Percentiles rank a stretch among this genome's conserved stretches.
These are phyloP conservation scores for Peromyscus eremicus DNA, from an alignment of 2,797 vertebrate genomes.

Conservation along the genomic window DNA sequence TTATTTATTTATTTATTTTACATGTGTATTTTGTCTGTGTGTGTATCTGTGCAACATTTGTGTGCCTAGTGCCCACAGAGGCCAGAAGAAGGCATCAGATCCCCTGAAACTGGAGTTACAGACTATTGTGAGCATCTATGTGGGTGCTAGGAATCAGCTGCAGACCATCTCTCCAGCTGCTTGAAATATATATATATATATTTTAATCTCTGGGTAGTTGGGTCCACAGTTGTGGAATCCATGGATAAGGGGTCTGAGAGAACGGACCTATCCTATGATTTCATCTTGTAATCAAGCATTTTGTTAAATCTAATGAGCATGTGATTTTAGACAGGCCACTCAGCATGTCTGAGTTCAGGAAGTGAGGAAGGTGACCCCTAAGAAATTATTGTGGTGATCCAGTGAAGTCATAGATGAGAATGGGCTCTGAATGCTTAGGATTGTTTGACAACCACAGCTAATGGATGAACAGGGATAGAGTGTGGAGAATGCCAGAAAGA, in stretches of 20 bases:
- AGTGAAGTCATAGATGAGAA: neutral
- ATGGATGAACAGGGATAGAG: neutral
- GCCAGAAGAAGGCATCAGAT: neutral
- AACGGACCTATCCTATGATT: neutral
- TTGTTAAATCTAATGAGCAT: slow-evolving; percentile 23
- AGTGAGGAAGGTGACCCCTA: neutral
- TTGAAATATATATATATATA: neutral
- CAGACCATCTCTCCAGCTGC: too few species aligned
- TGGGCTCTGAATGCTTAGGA: neutral
- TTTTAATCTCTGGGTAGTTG: neutral
- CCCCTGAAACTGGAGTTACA: neutral
- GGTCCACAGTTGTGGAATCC: neutral
- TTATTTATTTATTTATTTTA: neutral
- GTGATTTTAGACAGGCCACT: slow-evolving; percentile 38
- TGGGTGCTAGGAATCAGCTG: neutral
- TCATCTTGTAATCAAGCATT: neutral
- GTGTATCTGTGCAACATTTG: neutral
- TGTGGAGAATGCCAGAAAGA: neutral
- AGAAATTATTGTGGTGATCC: neutral
- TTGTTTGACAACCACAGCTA: neutral
- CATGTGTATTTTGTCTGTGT: neutral
- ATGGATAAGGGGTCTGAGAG: neutral
- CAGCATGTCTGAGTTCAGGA: slow-evolving; percentile 37
- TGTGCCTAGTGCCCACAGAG: neutral
- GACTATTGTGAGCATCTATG: too few species aligned